Evolutionary conservation across 2,113 vertebrate species (phyloP).

Genomic region (Sciurus niger): DNA sequence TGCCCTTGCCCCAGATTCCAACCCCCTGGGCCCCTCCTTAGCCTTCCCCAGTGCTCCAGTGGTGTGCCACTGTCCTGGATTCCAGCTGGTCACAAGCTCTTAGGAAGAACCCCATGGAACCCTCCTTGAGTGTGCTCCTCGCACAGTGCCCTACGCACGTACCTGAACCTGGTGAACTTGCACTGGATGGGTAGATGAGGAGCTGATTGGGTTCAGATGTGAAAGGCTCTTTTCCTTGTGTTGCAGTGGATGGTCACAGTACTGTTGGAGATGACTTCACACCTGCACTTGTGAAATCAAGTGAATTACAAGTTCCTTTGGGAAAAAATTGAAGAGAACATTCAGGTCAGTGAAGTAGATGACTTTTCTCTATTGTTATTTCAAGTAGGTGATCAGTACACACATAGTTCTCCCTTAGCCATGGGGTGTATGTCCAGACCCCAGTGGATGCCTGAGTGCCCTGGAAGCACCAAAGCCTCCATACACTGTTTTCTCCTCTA

Average conservation of each 20-base stretch:
- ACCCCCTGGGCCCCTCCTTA: too few species aligned
- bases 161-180: accelerated
- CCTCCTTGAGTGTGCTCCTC: accelerated
- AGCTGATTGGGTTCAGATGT: accelerated
- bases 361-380: neutral
- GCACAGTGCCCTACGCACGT: accelerated
- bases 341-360: neutral
- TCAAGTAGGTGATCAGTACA: neutral
- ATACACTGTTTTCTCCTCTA: accelerated
- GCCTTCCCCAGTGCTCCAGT: too few species aligned
- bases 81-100: neutral
- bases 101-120: accelerated
- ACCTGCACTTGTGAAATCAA: neutral
- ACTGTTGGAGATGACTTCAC: neutral
- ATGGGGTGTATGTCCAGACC: neutral
- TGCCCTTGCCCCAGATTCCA: too few species aligned
- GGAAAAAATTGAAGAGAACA: neutral
- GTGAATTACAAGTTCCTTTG: neutral
- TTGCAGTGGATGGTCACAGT: neutral
- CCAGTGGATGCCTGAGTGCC: neutral
- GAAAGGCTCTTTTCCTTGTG: accelerated
- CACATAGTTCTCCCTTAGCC: accelerated
- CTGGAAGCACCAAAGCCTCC: too few species aligned
- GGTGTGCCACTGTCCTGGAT: neutral
- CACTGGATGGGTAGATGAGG: accelerated